Base-by-base conservation (phyloP, 2,888 invertebrate species). In the Stenoptilia bipunctidactyla region DNA sequence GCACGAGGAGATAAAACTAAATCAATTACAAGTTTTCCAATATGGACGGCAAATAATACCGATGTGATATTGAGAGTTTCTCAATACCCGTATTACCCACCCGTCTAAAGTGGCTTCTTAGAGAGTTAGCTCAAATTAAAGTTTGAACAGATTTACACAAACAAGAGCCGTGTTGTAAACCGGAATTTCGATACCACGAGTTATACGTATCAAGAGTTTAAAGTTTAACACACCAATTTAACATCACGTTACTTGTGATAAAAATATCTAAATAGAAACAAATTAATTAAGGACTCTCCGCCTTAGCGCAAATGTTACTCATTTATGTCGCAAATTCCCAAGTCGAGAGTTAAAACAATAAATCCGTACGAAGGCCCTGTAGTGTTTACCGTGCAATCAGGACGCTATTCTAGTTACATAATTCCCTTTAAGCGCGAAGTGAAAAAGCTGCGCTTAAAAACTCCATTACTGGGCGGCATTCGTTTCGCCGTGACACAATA, bases 11-110 rank as follows among this genome's bases (percentile, higher is more conserved):
- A 76, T 72, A 76, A 77, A 75, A 79, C 70, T 74, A 73, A 79
- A 74, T 65, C 74, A 77, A 77, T 79, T 76, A 76, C 70, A 79
- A 77, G 75, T 79, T 76, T 77, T 72, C 74, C 73, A 75, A 76
- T 76, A 75, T 70, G 70, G 65, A 65, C 58, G 60, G 71, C 61
- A 69, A 72, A 75, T 77, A 73, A 76, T 75, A 72, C 64, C 67
- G 70, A 67, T 73, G 70, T 68, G 66, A 61, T 69, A 68, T 61
- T 73, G 70, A 68, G 66, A 61, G 69, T 68, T 61, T 70, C 59
- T 63, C 63, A 63, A 66, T 65, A 62, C 65, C 60, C n/a, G n/a
- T n/a, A n/a, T n/a, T n/a, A n/a, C n/a, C n/a, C n/a, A n/a, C n/a
- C n/a, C 65, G 46, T 58, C 57, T 61, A 51, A 20, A 55, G 61